These are phyloP conservation scores for Aphelinus certus DNA, from an alignment of 1,140 invertebrate genomes.

Conservation along the genomic window DNA sequence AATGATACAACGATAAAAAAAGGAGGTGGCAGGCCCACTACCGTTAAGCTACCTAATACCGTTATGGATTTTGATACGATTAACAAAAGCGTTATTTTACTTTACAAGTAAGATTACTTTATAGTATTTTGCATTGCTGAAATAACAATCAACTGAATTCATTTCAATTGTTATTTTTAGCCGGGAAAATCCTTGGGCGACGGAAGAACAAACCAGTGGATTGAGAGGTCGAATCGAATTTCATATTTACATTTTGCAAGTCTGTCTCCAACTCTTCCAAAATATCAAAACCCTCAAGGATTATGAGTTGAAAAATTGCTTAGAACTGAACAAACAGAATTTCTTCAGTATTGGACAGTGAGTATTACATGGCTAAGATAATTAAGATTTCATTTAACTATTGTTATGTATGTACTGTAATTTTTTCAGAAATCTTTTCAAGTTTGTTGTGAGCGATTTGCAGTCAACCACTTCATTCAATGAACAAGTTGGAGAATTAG, in stretches of 20 bases:
- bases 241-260: constrained; percentile 62
- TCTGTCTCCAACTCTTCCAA: constrained; percentile 57
- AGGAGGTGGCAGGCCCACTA: constrained; percentile 37
- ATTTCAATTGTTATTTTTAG: constrained; percentile 2
- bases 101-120: constrained; percentile 60
- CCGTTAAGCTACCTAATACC: constrained; percentile 59
- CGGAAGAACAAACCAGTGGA: constrained; percentile 51
- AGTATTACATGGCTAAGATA: constrained; percentile 25
- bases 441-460: constrained; percentile 52
- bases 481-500: constrained; percentile 57
- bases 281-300: constrained; percentile 54
- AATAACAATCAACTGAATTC: no score
- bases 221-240: constrained; percentile 62
- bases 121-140: no score
- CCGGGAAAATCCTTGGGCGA: constrained; percentile 62
- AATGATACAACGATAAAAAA: constrained; percentile 55
- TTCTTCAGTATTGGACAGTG: constrained; percentile 57
- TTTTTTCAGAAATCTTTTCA: constrained; percentile 56
- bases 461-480: constrained; percentile 62
- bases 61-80: constrained; percentile 62
- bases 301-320: constrained; percentile 47
- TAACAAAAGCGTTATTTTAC: constrained; percentile 58
- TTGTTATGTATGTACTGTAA: constrained; percentile 12
- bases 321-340: constrained; percentile 45
- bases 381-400: constrained; percentile 18